phyloP scores from a whole-genome alignment of 2,888 invertebrate genomes.

The Nasonovia ribisnigri region DNA sequence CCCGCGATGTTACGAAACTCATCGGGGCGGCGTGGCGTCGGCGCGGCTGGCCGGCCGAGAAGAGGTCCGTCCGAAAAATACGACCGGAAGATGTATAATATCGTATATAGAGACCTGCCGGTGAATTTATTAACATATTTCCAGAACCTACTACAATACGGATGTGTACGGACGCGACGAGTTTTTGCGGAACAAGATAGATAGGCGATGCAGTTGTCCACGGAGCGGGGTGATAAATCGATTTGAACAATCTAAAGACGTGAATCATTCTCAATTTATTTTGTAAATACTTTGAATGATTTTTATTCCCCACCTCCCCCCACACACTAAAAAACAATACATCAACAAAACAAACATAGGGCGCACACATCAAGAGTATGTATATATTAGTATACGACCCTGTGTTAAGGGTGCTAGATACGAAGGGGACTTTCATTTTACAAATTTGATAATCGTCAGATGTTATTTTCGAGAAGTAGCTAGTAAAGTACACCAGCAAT shows the following conservation, averaged over 20 bases:
- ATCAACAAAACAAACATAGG: background rate
- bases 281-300: background rate
- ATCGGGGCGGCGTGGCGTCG: constrained; percentile 41
- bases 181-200: background rate
- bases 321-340: background rate
- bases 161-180: background rate
- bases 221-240: background rate
- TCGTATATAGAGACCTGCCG: background rate
- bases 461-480: too few relatives aligned
- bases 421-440: background rate
- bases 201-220: background rate
- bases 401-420: background rate
- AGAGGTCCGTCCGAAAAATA: constrained; percentile 31
- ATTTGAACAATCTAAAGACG: background rate
- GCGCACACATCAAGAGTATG: background rate
- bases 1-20: constrained; percentile 30
- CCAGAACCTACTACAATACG: background rate
- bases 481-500: too few relatives aligned
- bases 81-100: constrained; percentile 34
- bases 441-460: too few relatives aligned
- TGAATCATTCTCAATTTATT: background rate
- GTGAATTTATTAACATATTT: background rate
- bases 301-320: background rate
- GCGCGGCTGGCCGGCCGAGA: background rate
- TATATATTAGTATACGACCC: background rate